Percentiles rank a stretch among this genome's conserved stretches.
Conservation (phyloP, 2,797 vertebrate species). For the Ispidina lecontei region DNA sequence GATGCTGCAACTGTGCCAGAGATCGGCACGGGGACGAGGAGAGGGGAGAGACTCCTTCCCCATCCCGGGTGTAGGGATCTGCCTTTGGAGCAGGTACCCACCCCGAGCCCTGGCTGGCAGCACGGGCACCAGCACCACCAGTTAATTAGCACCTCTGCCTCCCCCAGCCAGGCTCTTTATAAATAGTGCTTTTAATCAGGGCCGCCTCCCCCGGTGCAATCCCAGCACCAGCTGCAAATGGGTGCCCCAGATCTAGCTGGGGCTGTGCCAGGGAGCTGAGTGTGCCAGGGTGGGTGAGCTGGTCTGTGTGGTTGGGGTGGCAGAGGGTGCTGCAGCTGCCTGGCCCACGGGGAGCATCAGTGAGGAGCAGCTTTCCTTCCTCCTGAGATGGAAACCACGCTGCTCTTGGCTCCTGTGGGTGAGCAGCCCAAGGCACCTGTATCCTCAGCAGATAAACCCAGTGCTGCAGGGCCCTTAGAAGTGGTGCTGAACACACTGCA, state of each 20-base stretch:
- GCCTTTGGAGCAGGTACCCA: neutral
- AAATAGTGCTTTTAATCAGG: constrained; percentile 70
- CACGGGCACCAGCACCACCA: neutral
- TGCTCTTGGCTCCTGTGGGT: neutral
- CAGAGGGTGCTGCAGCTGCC: neutral
- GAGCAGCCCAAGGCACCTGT: neutral
- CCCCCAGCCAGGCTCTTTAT: constrained; percentile 37
- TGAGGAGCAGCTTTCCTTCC: neutral
- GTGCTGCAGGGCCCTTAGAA: neutral
- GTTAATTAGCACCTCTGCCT: constrained; percentile 40
- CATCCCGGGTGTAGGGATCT: neutral
- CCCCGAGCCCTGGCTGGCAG: rapidly evolving
- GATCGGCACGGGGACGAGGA: neutral
- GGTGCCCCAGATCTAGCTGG: constrained; percentile 58
- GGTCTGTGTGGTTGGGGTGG: rapidly evolving
- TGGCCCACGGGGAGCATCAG: neutral
- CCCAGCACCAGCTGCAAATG: neutral
- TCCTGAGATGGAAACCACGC: neutral
- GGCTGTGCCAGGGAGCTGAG: neutral
- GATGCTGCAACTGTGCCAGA: neutral
- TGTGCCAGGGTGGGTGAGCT: neutral
- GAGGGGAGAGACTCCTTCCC: neutral
- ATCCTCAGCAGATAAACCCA: neutral
- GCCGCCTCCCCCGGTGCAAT: neutral
- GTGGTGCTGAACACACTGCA: neutral